Conservation (phyloP, 2,888 invertebrate genomes). For the Parnassius mnemosyne region DNA sequence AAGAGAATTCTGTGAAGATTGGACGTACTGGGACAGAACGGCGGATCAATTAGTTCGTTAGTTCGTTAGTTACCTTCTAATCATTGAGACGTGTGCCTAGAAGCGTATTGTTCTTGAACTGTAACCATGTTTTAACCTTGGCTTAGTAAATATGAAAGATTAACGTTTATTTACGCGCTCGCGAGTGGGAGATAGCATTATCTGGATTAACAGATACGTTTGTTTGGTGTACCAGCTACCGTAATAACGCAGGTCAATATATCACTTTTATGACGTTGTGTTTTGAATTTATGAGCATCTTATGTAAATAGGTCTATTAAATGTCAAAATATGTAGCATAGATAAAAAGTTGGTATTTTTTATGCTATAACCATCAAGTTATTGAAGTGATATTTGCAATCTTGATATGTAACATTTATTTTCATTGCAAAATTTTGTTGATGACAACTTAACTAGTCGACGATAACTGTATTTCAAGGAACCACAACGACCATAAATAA, state of each 20-base stretch:
- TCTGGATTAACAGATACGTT: slow-evolving; percentile 9
- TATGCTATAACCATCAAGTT: too few species aligned
- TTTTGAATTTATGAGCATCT: slow-evolving; percentile 5
- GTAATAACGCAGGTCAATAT: background rate
- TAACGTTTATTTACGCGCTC: slow-evolving; percentile 1
- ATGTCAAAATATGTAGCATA: background rate
- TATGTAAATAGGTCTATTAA: slow-evolving; percentile 4
- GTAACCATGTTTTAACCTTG: background rate
- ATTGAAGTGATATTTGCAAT: too few species aligned
- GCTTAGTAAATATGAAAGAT: slow-evolving; percentile 10
- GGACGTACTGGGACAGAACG: too few species aligned
- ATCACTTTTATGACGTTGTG: slow-evolving; percentile 7
- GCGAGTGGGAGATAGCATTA: background rate
- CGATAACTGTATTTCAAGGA: too few species aligned
- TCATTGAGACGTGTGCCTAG: too few species aligned
- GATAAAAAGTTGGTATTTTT: background rate
- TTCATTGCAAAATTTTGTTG: too few species aligned
- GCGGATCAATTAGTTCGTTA: too few species aligned
- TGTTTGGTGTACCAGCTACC: background rate
- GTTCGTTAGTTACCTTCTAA: too few species aligned
- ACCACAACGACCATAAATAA: too few species aligned
- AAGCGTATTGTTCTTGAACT: background rate
- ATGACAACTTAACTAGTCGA: too few species aligned
- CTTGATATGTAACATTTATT: too few species aligned
- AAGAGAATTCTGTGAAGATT: too few species aligned